Evolutionary conservation across 2,797 vertebrate genomes (phyloP), one percentile per base, ranked within the genome.

Genomic region (Synanceia verrucosa): DNA sequence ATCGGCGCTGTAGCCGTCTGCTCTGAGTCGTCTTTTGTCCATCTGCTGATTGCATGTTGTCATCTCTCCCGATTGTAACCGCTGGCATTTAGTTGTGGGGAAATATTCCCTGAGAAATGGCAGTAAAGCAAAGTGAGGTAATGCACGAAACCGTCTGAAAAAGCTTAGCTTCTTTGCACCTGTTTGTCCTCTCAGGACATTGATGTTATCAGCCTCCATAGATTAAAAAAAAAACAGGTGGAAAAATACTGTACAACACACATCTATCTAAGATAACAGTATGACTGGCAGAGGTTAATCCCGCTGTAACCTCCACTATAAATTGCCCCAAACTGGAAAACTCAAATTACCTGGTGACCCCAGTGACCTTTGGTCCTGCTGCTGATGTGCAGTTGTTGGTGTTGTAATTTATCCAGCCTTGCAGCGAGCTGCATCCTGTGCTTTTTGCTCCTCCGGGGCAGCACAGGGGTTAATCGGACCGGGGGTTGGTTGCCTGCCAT

Each of bases 351-450:
- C 56, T 9, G 48, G 41, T 43, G 68, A 75, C 73, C 34, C 2
- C 0, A 16, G 28, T 6, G 70, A 78, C 79, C 79, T 65, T 43
- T 31, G 33, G 65, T 62, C 41, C 59, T 10, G 18, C 44, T 47
- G 63, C 61, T 68, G 52, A 77, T 76, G 67, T 81, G 79, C 78
- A 83, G 83, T 85, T 89, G 86, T 80, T 79, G 78, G 29, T 51
- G 2, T 61, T 43, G 82, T 83, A 79, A 85, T 87, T 76, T 7
- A 88, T 84, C 76, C 65, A 0, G 46, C 24, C 55, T 51, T 0
- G 11, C 78, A 37, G 5, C 14, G 52, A 76, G 66, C 43, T 4
- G 31, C 43, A 34, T 77, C 69, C 48, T 31, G 24, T 23, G 28
- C 18, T 53, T 52, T 59, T 55, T 51, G 41, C 61, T 72, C 58